Evolutionary conservation across 2,888 invertebrate species (phyloP).

Genomic region (Epinotia brunnichana): DNA sequence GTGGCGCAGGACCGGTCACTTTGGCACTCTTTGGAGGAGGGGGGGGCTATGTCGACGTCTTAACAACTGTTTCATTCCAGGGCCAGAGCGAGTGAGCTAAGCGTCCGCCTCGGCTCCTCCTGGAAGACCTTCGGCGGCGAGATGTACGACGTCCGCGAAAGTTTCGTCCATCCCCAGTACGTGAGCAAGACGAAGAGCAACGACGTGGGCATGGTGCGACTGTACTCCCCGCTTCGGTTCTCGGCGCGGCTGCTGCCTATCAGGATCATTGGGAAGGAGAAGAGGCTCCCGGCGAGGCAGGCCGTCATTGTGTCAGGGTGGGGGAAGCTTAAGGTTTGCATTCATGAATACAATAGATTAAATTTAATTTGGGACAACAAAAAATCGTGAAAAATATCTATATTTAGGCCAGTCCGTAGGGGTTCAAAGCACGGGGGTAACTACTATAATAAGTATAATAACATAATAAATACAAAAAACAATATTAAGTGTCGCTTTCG

Average conservation of each 20-base stretch:
- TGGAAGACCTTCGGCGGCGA: conserved; percentile 80
- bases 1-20: no score
- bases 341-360: no score
- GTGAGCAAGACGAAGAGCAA: conserved; percentile 72
- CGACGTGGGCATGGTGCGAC: conserved; percentile 76
- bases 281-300: conserved; percentile 61
- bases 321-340: conserved; percentile 76
- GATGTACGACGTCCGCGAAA: conserved; percentile 74
- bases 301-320: conserved; percentile 77
- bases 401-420: no score
- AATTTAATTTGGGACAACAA: no score
- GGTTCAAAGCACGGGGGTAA: no score
- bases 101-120: conserved; percentile 79
- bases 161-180: conserved; percentile 76
- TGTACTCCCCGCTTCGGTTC: conserved; percentile 71
- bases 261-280: conserved; percentile 61
- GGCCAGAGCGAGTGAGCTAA: conserved; percentile 67
- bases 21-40: no score
- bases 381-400: no score
- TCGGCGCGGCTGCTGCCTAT: conserved; percentile 72
- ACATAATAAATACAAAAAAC: no score
- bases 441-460: no score
- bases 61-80: conserved; percentile 51
- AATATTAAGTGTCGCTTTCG: no score
- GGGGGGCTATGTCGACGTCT: no score